These are phyloP conservation scores for Diachasma alloeum DNA, from an alignment of 1,140 invertebrate genomes.

Conservation along the genomic window DNA sequence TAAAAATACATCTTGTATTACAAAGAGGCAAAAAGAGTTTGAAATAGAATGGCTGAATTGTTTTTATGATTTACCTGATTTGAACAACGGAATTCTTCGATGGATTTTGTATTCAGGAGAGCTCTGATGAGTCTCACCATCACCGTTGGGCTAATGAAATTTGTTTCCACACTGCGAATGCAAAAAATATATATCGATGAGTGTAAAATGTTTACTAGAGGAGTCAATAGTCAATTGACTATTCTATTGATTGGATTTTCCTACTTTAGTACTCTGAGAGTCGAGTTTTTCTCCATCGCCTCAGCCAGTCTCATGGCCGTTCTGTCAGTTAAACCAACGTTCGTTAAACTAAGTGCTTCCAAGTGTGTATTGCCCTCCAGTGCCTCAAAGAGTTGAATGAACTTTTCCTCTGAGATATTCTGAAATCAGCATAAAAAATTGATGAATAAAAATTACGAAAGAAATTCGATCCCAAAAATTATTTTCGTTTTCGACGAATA, in stretches of 20 bases:
- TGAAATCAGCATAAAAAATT: constrained; percentile 54
- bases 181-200: constrained; percentile 9
- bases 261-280: constrained; percentile 87
- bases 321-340: constrained; percentile 91
- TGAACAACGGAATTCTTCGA: constrained; percentile 93
- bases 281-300: constrained; percentile 86
- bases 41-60: neutral
- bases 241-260: constrained; percentile 19
- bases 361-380: constrained; percentile 90
- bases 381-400: constrained; percentile 88
- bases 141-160: constrained; percentile 87
- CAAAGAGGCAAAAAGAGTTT: neutral
- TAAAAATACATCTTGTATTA: constrained; percentile 1
- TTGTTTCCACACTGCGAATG: constrained; percentile 85
- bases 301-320: constrained; percentile 84
- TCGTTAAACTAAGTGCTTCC: constrained; percentile 91
- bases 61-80: constrained; percentile 81
- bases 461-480: too few relatives aligned
- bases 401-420: constrained; percentile 97
- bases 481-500: too few relatives aligned
- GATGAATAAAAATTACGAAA: too few relatives aligned
- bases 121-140: constrained; percentile 87
- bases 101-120: constrained; percentile 83
- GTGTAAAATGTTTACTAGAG: constrained; percentile 12
- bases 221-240: neutral